Percentiles rank a stretch among this genome's conserved stretches.
Conservation (phyloP, 2,797 vertebrate genomes). For the Oreortyx pictus region DNA sequence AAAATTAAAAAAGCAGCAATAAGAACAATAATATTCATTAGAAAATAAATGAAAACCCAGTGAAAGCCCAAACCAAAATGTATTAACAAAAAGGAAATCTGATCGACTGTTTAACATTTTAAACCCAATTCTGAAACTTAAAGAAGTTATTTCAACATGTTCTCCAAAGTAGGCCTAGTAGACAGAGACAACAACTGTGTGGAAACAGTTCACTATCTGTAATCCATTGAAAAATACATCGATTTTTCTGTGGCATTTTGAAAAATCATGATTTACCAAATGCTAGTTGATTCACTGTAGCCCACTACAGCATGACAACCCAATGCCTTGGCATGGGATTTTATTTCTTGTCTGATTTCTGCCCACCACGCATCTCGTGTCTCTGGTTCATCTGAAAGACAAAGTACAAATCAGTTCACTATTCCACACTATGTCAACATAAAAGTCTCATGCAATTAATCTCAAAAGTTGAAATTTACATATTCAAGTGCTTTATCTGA, state of each 20-base stretch:
- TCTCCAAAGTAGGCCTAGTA: neutral
- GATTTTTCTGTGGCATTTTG: neutral
- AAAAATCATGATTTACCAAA: slow-evolving; percentile 88
- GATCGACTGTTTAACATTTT: neutral
- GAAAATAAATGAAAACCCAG: neutral
- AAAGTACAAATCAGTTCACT: slow-evolving; percentile 81
- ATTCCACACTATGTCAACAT: neutral
- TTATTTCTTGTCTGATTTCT: slow-evolving; percentile 99
- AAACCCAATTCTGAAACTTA: neutral
- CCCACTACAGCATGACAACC: slow-evolving; percentile 98
- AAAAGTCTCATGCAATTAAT: slow-evolving; percentile 53
- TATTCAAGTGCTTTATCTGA: neutral
- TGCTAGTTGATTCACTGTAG: slow-evolving; percentile 98
- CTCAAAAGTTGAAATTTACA: neutral
- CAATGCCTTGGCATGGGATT: slow-evolving; percentile 98
- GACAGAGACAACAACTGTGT: neutral
- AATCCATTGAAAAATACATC: neutral
- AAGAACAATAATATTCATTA: neutral
- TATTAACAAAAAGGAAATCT: neutral
- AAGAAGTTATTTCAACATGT: neutral
- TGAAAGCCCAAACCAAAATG: neutral
- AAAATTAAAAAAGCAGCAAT: neutral
- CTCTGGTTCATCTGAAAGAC: slow-evolving; percentile 98
- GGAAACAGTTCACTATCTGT: neutral
- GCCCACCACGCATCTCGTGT: slow-evolving; percentile 99